Percentiles rank a stretch among this genome's conserved stretches.
Evolutionary conservation across 2,113 vertebrate species (phyloP).

Genomic region (Elgaria multicarinata): DNA sequence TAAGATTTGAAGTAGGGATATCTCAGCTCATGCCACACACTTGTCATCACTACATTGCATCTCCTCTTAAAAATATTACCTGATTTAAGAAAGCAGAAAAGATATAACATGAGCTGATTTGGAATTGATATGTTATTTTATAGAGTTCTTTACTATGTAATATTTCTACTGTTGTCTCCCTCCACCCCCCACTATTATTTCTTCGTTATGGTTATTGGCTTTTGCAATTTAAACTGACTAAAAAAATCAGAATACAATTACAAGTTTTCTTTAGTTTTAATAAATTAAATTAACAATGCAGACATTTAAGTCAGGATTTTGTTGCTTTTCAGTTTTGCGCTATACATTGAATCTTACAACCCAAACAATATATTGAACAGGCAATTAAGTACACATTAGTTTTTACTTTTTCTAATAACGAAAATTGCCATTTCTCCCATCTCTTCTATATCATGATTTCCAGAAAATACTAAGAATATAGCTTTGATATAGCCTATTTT

Average conservation of each 20-base stretch:
- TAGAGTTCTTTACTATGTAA: neutral
- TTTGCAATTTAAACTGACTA: neutral
- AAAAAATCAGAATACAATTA: neutral
- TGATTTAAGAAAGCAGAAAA: neutral
- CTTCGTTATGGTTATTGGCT: neutral
- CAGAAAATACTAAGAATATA: neutral
- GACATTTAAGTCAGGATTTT: neutral
- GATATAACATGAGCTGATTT: neutral
- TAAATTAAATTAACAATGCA: neutral
- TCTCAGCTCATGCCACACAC: neutral
- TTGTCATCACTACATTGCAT: neutral
- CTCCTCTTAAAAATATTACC: neutral
- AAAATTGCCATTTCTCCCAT: neutral
- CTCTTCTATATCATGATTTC: neutral
- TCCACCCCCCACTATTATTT: no score
- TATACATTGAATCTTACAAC: neutral
- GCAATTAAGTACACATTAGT: neutral
- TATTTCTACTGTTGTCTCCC: no score
- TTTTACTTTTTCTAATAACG: neutral
- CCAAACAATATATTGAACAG: conserved; percentile 9
- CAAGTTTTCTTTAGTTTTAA: neutral
- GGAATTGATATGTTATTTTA: neutral
- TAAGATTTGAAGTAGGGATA: neutral
- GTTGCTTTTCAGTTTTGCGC: conserved; percentile 14
- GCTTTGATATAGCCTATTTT: neutral